These are phyloP conservation scores for Colius striatus DNA, from an alignment of 2,113 vertebrate species.

Conservation along the genomic window DNA sequence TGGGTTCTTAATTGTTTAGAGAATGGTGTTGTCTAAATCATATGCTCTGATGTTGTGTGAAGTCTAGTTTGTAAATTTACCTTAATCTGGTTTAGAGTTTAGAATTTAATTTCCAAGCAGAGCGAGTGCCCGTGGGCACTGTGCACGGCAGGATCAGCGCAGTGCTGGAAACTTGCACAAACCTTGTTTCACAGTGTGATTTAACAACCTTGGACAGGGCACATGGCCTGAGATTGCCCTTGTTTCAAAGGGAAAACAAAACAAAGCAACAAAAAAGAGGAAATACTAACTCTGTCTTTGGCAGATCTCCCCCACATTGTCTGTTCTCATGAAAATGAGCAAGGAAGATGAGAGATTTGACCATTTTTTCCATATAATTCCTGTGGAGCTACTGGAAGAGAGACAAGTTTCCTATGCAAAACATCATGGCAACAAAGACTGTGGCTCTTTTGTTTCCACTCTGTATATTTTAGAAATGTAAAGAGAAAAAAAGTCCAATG, in stretches of 20 bases:
- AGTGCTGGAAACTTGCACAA: neutral
- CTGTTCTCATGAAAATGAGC: slow-evolving; percentile 21
- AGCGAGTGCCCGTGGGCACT: neutral
- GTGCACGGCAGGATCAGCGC: neutral
- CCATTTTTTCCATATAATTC: slow-evolving; percentile 28
- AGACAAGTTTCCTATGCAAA: slow-evolving; percentile 17
- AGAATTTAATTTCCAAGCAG: neutral
- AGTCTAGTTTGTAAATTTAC: neutral
- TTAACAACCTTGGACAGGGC: neutral
- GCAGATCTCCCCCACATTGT: neutral
- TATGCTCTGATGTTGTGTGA: neutral
- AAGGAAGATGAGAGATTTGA: slow-evolving; percentile 8
- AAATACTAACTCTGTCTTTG: neutral
- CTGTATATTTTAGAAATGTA: neutral
- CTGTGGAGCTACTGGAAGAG: slow-evolving; percentile 30
- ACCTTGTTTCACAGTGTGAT: neutral
- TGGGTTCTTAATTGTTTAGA: neutral
- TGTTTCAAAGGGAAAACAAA: neutral
- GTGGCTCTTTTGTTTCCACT: neutral
- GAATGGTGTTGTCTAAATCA: neutral
- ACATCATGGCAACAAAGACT: neutral
- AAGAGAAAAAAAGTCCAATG: neutral
- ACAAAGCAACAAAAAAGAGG: neutral
- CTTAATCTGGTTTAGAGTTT: neutral
- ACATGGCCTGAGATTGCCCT: neutral